Evolutionary conservation across 1,140 invertebrate species (phyloP).

Genomic region (Micrasema longulum): DNA sequence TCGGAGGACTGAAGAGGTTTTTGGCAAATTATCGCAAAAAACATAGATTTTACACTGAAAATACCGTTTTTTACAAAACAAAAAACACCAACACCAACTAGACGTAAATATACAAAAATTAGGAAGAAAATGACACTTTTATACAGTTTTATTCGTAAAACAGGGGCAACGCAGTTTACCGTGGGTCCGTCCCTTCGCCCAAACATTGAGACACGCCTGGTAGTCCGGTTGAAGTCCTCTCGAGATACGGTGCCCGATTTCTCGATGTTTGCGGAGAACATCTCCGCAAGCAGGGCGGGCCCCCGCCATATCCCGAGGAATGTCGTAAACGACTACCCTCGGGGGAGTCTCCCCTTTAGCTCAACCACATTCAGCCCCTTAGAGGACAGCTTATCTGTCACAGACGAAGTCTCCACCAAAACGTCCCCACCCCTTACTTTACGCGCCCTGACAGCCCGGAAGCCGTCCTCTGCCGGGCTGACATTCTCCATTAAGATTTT

Average conservation of each 20-base stretch:
- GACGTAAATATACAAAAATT: too few species aligned
- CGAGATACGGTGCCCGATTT: not conserved
- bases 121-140: too few species aligned
- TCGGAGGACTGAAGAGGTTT: too few species aligned
- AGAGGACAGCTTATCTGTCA: not conserved
- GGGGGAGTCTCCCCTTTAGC: not conserved
- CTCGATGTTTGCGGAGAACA: not conserved
- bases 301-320: not conserved
- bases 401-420: not conserved
- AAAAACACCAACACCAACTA: too few species aligned
- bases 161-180: too few species aligned
- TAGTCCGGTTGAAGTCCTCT: not conserved
- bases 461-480: not conserved
- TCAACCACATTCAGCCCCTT: not conserved
- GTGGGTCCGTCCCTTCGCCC: too few species aligned
- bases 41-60: too few species aligned
- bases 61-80: too few species aligned
- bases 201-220: not conserved
- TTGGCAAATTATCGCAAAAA: too few species aligned
- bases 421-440: not conserved
- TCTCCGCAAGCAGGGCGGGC: not conserved
- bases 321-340: not conserved
- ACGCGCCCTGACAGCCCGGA: slow-evolving; percentile 68
- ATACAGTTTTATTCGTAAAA: too few species aligned
- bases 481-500: not conserved